These are phyloP conservation scores for Brachionus plicatilis DNA, from an alignment of 1,140 invertebrate genomes.

Conservation along the genomic window DNA sequence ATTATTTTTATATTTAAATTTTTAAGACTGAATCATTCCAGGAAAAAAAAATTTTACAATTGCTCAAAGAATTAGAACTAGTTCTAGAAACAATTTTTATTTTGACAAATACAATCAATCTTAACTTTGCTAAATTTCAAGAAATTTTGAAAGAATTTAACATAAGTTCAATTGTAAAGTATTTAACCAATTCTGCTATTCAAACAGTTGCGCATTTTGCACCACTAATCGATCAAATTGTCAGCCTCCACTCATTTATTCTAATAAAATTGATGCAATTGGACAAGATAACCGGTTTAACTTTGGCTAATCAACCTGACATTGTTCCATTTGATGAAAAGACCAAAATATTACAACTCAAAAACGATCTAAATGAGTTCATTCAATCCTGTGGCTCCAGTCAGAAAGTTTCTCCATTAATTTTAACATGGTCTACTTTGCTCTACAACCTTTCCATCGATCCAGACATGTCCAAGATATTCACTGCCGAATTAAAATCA, in stretches of 20 bases:
- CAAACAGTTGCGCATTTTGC: not conserved
- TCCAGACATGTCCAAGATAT: not conserved
- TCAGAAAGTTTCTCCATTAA: not conserved
- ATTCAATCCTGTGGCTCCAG: not conserved
- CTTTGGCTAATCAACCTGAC: not conserved
- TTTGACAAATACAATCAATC: not conserved
- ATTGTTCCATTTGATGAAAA: not conserved
- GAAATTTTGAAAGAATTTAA: conserved; percentile 18
- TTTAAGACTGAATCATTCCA: not conserved
- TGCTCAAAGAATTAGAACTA: conserved; percentile 5
- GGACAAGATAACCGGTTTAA: not conserved
- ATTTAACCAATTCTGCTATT: not conserved
- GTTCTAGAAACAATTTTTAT: not conserved
- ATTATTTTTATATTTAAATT: too few relatives aligned
- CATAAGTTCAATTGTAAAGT: not conserved
- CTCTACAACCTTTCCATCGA: conserved; percentile 18
- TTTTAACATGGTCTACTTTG: conserved; percentile 10
- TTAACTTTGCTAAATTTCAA: not conserved
- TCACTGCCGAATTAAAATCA: not conserved
- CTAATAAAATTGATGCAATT: not conserved
- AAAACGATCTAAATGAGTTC: not conserved
- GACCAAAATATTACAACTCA: not conserved
- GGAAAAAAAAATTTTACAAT: not conserved
- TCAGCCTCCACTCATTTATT: conserved; percentile 6
- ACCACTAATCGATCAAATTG: not conserved